Conservation (phyloP, 2,797 vertebrate genomes). For the Halcyon smyrnensis region DNA sequence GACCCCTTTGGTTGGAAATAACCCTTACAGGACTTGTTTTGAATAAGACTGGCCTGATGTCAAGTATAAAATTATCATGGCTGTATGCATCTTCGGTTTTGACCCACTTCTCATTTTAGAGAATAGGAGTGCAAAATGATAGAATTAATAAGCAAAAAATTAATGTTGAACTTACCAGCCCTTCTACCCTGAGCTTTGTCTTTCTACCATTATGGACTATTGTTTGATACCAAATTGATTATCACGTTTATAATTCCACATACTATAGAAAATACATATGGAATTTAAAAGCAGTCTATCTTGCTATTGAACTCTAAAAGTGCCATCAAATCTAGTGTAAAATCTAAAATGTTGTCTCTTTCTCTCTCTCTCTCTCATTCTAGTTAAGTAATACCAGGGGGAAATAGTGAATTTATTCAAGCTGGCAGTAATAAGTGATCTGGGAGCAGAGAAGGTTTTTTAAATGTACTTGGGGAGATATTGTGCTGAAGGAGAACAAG, state of each 20-base stretch:
- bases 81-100: neutral
- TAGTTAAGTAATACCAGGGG: neutral
- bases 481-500: neutral
- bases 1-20: neutral
- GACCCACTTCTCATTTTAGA: neutral
- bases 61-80: neutral
- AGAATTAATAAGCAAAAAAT: neutral
- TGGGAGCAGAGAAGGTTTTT: neutral
- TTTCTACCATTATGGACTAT: neutral
- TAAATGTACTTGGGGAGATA: neutral
- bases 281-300: neutral
- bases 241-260: neutral
- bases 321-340: neutral
- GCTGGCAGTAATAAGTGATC: neutral
- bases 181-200: neutral
- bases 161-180: neutral
- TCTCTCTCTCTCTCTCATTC: neutral
- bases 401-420: neutral
- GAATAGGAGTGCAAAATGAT: neutral
- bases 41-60: neutral
- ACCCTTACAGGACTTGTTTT: neutral
- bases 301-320: neutral
- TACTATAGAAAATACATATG: neutral
- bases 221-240: neutral
- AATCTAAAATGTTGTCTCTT: neutral